These are phyloP conservation scores for Sternotherus odoratus DNA, from an alignment of 2,797 vertebrate species.

Conservation along the genomic window DNA sequence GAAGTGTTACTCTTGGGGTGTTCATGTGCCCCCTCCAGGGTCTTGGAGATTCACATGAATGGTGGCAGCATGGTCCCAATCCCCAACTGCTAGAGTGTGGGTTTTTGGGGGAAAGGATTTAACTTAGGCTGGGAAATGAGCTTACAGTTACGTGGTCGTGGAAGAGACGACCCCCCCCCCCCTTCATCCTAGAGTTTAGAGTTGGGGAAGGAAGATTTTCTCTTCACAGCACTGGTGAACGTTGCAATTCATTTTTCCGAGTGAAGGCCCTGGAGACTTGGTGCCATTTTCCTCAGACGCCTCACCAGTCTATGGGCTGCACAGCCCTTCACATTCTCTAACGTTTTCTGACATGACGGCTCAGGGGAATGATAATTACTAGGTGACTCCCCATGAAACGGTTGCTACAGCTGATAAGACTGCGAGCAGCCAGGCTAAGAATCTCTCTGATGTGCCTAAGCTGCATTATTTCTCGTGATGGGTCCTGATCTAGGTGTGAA, in stretches of 20 bases:
- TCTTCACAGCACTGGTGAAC: too few relatives aligned
- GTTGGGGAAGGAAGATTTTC: too few relatives aligned
- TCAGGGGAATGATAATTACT: fast-evolving
- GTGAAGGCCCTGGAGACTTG: not conserved
- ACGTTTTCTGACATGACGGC: not conserved
- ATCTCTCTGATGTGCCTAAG: not conserved
- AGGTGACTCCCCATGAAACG: not conserved
- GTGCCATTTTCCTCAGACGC: not conserved
- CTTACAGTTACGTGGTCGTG: too few relatives aligned
- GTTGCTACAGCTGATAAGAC: not conserved
- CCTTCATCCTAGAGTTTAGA: too few relatives aligned
- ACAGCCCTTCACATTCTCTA: not conserved
- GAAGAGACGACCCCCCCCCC: too few relatives aligned
- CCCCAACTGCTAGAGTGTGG: too few relatives aligned
- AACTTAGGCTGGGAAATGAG: too few relatives aligned
- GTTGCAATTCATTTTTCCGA: not conserved
- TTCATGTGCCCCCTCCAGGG: too few relatives aligned
- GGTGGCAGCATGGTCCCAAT: too few relatives aligned
- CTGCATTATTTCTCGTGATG: not conserved
- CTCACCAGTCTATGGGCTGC: not conserved
- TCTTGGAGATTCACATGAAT: too few relatives aligned
- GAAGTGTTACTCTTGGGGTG: too few relatives aligned
- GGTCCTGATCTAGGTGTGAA: not conserved
- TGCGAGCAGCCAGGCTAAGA: not conserved
- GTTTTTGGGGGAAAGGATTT: too few relatives aligned